phyloP scores from a whole-genome alignment of 2,888 invertebrate genomes.

The Brenthis daphne region DNA sequence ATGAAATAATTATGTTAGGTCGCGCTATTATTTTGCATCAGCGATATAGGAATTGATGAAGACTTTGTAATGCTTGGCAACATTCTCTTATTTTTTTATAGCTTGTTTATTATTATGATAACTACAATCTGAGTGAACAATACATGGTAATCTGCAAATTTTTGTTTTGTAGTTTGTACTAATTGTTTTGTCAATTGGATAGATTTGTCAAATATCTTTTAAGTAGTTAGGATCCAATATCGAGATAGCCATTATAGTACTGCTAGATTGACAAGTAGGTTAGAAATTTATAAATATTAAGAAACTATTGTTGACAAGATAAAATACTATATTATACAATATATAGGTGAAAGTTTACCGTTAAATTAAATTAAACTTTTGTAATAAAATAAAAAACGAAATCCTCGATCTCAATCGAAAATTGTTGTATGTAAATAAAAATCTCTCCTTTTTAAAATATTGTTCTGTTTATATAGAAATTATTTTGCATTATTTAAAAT shows the following conservation, averaged over 20 bases:
- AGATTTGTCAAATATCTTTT: slow-evolving; percentile 2
- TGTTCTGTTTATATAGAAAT: background rate
- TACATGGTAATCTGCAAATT: background rate
- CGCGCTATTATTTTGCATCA: background rate
- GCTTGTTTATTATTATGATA: background rate
- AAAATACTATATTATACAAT: background rate
- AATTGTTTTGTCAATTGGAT: slow-evolving; percentile 12
- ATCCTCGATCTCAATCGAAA: no score
- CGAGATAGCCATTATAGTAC: slow-evolving; percentile 28
- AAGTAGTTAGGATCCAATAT: slow-evolving; percentile 27
- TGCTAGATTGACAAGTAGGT: slow-evolving; percentile 31
- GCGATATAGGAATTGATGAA: slow-evolving; percentile 4
- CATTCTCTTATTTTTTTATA: background rate
- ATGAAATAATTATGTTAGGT: no score
- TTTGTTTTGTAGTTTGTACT: background rate
- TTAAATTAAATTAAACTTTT: no score
- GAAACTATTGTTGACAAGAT: slow-evolving; percentile 20
- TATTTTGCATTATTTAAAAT: background rate
- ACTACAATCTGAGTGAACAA: background rate
- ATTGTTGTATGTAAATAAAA: background rate
- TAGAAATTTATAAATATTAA: slow-evolving; percentile 7
- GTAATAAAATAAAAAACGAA: no score
- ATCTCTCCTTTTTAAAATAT: background rate
- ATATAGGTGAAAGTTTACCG: background rate
- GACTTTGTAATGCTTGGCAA: no score